Percentiles rank a stretch among this genome's conserved stretches.
These are phyloP conservation scores for Drosophila hawaiiensis DNA, from an alignment of 2,888 invertebrate genomes.

Conservation along the genomic window DNA sequence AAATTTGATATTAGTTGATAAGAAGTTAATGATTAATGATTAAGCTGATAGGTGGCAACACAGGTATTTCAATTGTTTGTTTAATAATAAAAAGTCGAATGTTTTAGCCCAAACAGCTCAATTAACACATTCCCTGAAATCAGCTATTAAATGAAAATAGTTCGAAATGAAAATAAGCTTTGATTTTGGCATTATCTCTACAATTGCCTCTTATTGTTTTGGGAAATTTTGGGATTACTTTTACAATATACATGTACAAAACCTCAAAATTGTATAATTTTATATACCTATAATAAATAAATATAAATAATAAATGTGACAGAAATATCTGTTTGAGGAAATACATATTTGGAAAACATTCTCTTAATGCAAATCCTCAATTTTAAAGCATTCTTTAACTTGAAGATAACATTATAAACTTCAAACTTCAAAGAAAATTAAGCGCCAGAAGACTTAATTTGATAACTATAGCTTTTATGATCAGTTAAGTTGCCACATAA, in stretches of 20 bases:
- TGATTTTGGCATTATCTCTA: not conserved
- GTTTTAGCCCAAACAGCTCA: not conserved
- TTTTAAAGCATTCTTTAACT: too few relatives aligned
- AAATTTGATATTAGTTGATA: not conserved
- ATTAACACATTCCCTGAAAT: not conserved
- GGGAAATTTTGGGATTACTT: rapidly evolving
- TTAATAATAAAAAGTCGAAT: not conserved
- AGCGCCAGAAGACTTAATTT: not conserved
- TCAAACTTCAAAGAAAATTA: not conserved
- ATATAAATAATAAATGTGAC: not conserved
- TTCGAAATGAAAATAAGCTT: too few relatives aligned
- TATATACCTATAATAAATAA: not conserved
- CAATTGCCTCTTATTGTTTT: rapidly evolving
- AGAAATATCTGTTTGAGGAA: not conserved
- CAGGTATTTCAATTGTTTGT: not conserved
- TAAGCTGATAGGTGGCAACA: not conserved
- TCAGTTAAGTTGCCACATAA: not conserved
- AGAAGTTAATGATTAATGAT: not conserved
- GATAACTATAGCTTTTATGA: not conserved
- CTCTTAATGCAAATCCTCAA: not conserved
- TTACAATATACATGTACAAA: not conserved
- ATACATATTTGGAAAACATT: not conserved
- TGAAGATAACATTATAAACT: too few relatives aligned
- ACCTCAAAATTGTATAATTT: not conserved
- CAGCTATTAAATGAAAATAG: too few relatives aligned